These are phyloP conservation scores for Stichopus horrens DNA, from an alignment of 53 echinoderm and acorn worm species.

Conservation along the genomic window DNA sequence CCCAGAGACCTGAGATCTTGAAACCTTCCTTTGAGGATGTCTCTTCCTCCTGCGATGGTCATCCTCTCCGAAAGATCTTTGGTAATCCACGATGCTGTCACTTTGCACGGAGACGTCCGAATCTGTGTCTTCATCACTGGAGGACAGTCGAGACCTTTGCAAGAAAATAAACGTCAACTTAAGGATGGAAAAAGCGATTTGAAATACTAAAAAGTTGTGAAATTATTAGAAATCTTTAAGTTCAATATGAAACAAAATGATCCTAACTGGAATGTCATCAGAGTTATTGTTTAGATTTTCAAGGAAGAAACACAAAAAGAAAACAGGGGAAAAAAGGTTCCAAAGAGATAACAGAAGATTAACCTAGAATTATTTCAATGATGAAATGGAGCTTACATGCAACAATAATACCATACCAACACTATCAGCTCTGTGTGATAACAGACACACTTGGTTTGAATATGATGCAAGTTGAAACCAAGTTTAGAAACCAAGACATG, in stretches of 20 bases:
- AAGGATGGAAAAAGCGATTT: neutral
- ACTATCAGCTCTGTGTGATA: no score
- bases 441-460: no score
- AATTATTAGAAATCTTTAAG: neutral
- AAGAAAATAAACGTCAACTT: neutral
- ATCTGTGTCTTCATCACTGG: conserved; percentile 24
- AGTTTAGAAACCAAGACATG: no score
- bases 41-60: neutral
- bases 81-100: conserved; percentile 71
- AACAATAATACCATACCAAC: no score
- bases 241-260: neutral
- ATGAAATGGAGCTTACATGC: no score
- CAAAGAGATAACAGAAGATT: no score
- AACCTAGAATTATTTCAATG: no score
- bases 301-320: neutral
- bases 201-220: neutral
- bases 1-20: conserved; percentile 10
- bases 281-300: neutral
- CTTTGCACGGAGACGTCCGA: conserved; percentile 55
- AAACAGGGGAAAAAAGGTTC: no score
- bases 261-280: neutral
- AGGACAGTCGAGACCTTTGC: neutral
- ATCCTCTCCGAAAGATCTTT: neutral
- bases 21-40: neutral
- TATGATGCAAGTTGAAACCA: no score